Conservation (phyloP, 2,113 vertebrate genomes). For the Pygoscelis antarcticus region DNA sequence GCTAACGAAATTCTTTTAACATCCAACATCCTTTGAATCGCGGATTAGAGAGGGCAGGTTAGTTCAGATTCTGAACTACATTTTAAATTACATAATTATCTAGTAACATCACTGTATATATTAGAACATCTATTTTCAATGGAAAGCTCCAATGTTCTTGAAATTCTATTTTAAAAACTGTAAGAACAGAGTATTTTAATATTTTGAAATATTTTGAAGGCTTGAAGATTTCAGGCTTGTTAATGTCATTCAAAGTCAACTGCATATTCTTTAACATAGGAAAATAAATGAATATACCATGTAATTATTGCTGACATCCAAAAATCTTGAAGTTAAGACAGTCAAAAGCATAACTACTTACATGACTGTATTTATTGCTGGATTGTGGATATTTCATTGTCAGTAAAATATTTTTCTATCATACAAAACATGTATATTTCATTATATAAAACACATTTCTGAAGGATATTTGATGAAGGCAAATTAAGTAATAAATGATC, state of each 20-base stretch:
- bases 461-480: not conserved
- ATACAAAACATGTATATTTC: not conserved
- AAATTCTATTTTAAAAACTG: not conserved
- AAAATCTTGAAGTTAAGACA: not conserved
- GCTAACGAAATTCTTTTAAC: conserved; percentile 58
- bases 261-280: not conserved
- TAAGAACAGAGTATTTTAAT: not conserved
- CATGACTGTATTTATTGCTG: not conserved
- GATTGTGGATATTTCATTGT: not conserved
- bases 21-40: conserved; percentile 47
- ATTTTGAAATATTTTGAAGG: conserved; percentile 34
- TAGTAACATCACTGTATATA: conserved; percentile 8
- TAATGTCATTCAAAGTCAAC: conserved; percentile 25
- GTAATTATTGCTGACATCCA: conserved; percentile 5
- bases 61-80: not conserved
- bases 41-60: conserved; percentile 20
- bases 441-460: not conserved
- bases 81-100: conserved; percentile 51
- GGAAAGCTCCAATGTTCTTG: not conserved
- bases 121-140: conserved; percentile 4
- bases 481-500: not conserved
- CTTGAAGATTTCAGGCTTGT: conserved; percentile 1
- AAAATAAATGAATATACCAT: not conserved
- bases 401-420: not conserved
- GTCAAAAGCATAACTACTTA: not conserved